Evolutionary conservation across 1,140 invertebrate species (phyloP), one percentile per base, ranked within the genome.

Genomic region (Hypothenemus hampei): DNA sequence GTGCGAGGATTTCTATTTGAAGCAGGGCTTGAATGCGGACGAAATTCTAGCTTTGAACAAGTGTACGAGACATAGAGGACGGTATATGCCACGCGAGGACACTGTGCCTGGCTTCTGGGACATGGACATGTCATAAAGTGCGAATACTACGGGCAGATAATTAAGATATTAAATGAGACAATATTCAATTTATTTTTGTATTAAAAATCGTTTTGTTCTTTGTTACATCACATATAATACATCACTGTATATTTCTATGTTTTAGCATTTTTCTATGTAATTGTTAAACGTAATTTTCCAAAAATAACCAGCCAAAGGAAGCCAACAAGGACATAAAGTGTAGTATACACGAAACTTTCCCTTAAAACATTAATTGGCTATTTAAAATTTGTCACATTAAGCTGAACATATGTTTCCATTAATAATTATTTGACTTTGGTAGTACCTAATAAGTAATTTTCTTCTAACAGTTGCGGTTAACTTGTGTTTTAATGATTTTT

Each of bases 91-190:
- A 19, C 31, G 54, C 22, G 54, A 56, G 16, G 54, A 56, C 24
- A 56, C 54, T n/a, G 7, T 48, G 4, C 54, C 54, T n/a, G 54
- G 54, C 15, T 44, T 31, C 44, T 53, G 50, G 50, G 48, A 51
- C 20, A 24, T 51, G 48, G 23, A 22, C 33, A 15, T 51, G 4
- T n/a, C n/a, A n/a, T n/a, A n/a, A n/a, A n/a, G n/a, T n/a, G n/a
- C n/a, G n/a, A n/a, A n/a, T 16, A 8, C 29, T 21, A 21, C 11
- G 22, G 10, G 41, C 10, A 46, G 13, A 19, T 16, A 1, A 20
- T 20, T 10, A 44, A 21, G 6, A 44, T 20, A 20, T 44, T 8
- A 40, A 8, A 31, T 13, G 1, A 31, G 26, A 31, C 1, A 31
- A 13, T 31, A 11, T 31, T 31, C 1, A 11, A 31, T 31, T 31